phyloP scores from a whole-genome alignment of 2,888 invertebrate genomes.

The Zaprionus bogoriensis region DNA sequence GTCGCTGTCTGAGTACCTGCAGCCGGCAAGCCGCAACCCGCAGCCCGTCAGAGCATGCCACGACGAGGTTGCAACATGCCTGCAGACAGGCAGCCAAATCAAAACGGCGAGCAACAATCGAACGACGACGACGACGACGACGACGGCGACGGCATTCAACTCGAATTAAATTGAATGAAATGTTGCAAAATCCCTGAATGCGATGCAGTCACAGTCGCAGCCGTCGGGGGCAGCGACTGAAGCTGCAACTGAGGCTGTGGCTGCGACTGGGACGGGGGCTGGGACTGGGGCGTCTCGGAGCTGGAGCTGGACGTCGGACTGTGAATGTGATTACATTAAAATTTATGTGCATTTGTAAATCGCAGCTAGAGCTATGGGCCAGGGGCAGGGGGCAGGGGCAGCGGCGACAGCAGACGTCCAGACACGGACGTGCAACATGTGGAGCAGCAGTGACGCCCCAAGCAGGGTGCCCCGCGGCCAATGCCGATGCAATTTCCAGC shows the following conservation, averaged over 20 bases:
- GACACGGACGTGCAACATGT: constrained; percentile 68
- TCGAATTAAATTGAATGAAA: constrained; percentile 71
- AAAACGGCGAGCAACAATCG: constrained; percentile 54
- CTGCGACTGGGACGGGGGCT: not conserved
- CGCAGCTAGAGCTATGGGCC: constrained; percentile 13
- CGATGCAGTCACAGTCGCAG: constrained; percentile 37
- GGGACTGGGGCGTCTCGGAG: constrained; percentile 8
- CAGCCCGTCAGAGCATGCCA: constrained; percentile 2
- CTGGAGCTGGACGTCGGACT: constrained; percentile 55
- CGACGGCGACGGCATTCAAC: constrained; percentile 50
- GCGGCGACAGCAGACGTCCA: not conserved
- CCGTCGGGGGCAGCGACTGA: constrained; percentile 7
- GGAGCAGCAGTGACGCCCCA: constrained; percentile 63
- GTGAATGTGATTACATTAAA: constrained; percentile 79
- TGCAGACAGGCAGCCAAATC: constrained; percentile 46
- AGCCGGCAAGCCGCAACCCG: constrained; percentile 5
- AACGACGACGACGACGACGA: constrained; percentile 29
- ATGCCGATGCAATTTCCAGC: constrained; percentile 60
- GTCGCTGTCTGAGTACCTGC: constrained; percentile 24
- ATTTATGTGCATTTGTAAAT: constrained; percentile 79
- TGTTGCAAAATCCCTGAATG: constrained; percentile 63
- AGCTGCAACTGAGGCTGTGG: not conserved
- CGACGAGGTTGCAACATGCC: constrained; percentile 35
- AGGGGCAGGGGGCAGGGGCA: not conserved
- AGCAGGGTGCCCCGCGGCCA: constrained; percentile 17